Evolutionary conservation across 2,888 invertebrate genomes (phyloP), one percentile per base, ranked within the genome.

Genomic region (Heteromyza rotundicornis): DNA sequence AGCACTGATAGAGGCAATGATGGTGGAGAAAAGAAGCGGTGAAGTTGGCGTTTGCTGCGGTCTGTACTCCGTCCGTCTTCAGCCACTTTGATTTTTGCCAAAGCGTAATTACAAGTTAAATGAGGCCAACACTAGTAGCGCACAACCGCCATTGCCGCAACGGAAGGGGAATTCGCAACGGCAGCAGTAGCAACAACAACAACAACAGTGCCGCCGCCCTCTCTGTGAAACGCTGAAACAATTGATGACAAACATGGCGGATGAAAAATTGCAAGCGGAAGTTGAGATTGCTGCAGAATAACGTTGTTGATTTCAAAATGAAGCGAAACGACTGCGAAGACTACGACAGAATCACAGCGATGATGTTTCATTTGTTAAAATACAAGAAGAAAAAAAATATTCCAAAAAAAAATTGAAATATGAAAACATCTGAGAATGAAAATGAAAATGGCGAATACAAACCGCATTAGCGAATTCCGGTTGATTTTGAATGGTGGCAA

Each of bases 81-180:
- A 76, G 74, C 76, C 75, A 74, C 74, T 74, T 74, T 74, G 74
- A 74, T 77, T 76, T 71, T 65, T 70, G 70, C 70, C 72, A 73
- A 73, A 69, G 71, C 76, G 71, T 77, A 77, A 77, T 78, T 78
- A 77, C 75, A 74, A 77, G 78, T 77, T 77, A 78, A 77, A 77
- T 77, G 74, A 77, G 78, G 78, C 78, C 76, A 78, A 69, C 69
- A 67, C 69, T 70, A 68, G 61, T 62, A 52, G 55, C 64, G 63
- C 5, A 47, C 40, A 7, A 40, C 16, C 40, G 40, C 40, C 40
- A 40, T 7, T n/a, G 12, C 3, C 12, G 16, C 16, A 40, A n/a
- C 40, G 7, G 27, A 27, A 27, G 10, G 27, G 27, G 27, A 27
- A 27, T 27, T 27, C 40, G 40, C 40, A 10, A 40, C 3, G 10